phyloP scores from a whole-genome alignment of 2,113 vertebrate species.

The Catagonus wagneri region DNA sequence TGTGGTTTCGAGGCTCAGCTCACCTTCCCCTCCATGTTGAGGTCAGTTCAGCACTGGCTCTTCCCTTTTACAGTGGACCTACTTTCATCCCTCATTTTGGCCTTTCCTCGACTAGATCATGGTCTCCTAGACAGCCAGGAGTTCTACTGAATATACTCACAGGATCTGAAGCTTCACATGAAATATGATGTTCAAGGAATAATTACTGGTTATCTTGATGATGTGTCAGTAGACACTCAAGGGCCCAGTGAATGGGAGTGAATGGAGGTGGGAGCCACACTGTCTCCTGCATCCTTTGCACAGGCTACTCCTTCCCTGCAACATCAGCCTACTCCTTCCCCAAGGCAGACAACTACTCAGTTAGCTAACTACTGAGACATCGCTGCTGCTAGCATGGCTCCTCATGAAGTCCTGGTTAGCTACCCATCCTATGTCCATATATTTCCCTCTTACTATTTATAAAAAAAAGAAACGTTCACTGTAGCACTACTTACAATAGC shows the following conservation, averaged over 20 bases:
- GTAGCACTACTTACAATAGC: no score
- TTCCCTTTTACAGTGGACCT: background rate
- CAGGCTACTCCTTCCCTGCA: background rate
- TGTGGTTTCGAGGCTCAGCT: background rate
- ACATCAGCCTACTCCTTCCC: background rate
- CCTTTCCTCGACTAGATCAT: background rate
- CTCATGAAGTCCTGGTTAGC: background rate
- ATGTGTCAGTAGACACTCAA: background rate
- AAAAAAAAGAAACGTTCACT: no score
- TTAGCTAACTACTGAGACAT: no score
- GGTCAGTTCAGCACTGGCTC: background rate
- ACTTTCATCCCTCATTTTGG: background rate
- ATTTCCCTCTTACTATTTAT: background rate
- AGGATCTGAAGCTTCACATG: background rate
- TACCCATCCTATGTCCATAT: background rate
- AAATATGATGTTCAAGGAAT: background rate
- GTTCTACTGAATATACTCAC: background rate
- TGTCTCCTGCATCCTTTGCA: background rate
- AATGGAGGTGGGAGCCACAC: fast-evolving
- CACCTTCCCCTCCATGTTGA: background rate
- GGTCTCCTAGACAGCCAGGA: background rate
- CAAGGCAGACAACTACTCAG: background rate
- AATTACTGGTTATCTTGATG: background rate
- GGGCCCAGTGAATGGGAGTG: background rate
- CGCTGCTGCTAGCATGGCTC: background rate